phyloP scores from a whole-genome alignment of 37 sponge, comb jelly and placozoan genomes.

The Bolinopsis microptera region DNA sequence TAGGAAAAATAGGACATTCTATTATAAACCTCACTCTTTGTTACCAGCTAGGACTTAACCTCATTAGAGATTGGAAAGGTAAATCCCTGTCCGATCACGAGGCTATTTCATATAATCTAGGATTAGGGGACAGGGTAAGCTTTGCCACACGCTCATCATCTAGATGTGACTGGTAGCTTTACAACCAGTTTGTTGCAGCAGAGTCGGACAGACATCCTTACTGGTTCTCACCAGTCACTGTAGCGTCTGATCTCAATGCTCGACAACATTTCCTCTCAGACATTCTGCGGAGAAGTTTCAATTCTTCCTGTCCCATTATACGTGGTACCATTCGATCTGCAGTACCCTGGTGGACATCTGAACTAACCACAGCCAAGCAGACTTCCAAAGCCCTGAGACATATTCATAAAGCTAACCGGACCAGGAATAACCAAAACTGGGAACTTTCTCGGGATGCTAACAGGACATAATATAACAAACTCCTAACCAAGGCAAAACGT shows the following conservation, averaged over 20 bases:
- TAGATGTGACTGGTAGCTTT: not conserved
- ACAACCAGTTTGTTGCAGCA: not conserved
- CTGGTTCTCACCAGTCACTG: too few relatives aligned
- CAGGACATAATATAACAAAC: not conserved
- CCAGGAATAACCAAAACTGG: conserved; percentile 25
- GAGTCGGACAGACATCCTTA: too few relatives aligned
- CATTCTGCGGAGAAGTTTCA: not conserved
- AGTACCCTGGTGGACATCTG: not conserved
- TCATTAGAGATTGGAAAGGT: conserved; percentile 18
- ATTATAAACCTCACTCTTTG: not conserved
- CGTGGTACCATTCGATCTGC: not conserved
- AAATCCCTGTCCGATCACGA: conserved; percentile 22
- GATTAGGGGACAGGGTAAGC: not conserved
- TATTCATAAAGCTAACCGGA: not conserved
- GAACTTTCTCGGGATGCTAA: not conserved
- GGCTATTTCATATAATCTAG: not conserved
- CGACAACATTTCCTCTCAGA: not conserved
- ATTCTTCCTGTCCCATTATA: not conserved
- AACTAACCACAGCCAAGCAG: not conserved
- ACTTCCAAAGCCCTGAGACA: not conserved
- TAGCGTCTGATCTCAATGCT: not conserved
- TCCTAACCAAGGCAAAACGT: too few relatives aligned
- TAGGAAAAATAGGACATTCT: conserved; percentile 6
- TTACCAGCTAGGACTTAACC: not conserved
- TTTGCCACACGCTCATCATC: not conserved